These are phyloP conservation scores for Hyles lineata DNA, from an alignment of 2,888 invertebrate species.

Conservation along the genomic window DNA sequence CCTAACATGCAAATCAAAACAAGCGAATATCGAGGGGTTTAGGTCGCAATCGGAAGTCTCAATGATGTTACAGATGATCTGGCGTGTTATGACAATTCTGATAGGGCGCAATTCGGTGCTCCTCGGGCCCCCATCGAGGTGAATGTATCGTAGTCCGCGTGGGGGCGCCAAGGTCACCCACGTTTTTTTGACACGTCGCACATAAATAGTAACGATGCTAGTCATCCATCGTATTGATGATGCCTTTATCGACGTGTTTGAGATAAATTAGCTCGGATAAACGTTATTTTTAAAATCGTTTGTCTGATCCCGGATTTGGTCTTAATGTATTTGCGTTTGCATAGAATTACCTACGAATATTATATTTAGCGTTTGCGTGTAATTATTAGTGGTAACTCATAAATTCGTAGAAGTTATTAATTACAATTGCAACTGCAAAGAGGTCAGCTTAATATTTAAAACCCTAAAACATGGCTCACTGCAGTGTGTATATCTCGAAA, in stretches of 20 bases:
- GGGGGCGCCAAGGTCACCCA: conserved; percentile 82
- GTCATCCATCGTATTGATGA: conserved; percentile 50
- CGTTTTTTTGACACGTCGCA: conserved; percentile 82
- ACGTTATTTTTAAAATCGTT: background rate
- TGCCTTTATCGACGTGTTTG: conserved; percentile 25
- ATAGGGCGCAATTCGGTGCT: conserved; percentile 55
- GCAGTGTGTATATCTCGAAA: no score
- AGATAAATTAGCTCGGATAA: conserved; percentile 25
- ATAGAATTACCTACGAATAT: no score
- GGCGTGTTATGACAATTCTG: conserved; percentile 44
- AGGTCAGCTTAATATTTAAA: no score
- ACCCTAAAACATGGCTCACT: no score
- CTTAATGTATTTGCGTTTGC: background rate
- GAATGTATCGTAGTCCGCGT: conserved; percentile 79
- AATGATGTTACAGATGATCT: conserved; percentile 36
- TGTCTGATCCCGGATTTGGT: background rate
- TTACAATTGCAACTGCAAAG: no score
- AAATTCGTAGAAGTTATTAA: no score
- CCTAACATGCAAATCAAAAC: background rate
- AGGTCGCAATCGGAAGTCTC: background rate
- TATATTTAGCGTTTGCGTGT: no score
- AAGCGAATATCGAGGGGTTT: background rate
- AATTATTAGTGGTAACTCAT: no score
- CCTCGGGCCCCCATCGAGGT: conserved; percentile 78
- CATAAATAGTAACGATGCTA: conserved; percentile 74